These are phyloP conservation scores for Spialia ferax DNA, from an alignment of 2,888 invertebrate genomes.

Conservation along the genomic window DNA sequence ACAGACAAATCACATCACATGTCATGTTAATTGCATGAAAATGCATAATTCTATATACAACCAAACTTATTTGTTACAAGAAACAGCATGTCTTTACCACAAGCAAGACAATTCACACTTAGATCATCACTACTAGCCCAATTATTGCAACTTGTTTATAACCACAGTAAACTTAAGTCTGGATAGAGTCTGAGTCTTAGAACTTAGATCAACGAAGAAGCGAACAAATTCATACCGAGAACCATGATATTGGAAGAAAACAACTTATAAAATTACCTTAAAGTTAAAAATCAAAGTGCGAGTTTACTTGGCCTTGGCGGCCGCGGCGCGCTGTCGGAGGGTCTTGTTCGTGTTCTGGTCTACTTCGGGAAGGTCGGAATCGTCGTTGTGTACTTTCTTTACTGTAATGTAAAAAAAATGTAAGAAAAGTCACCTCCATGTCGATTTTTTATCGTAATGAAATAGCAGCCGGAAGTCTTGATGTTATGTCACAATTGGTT, in stretches of 20 bases:
- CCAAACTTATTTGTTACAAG: too few species aligned
- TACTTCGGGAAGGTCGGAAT: slow-evolving; percentile 97
- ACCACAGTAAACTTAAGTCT: too few species aligned
- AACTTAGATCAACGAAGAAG: background rate
- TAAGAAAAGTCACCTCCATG: too few species aligned
- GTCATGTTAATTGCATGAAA: too few species aligned
- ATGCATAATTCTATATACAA: too few species aligned
- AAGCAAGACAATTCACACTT: too few species aligned
- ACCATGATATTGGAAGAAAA: slow-evolving; percentile 62
- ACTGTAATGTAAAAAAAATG: slow-evolving; percentile 67
- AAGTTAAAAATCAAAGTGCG: slow-evolving; percentile 29
- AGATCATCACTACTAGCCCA: background rate
- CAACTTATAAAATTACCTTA: slow-evolving; percentile 53
- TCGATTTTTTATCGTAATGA: too few species aligned
- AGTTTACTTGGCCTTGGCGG: slow-evolving; percentile 86
- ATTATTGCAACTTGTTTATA: background rate
- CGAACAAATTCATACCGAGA: slow-evolving; percentile 3
- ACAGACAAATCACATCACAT: too few species aligned
- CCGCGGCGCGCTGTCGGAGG: slow-evolving; percentile 87
- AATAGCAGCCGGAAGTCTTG: too few species aligned
- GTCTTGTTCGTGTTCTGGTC: slow-evolving; percentile 95
- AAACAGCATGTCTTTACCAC: too few species aligned
- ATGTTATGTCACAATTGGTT: too few species aligned
- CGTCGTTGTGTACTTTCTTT: slow-evolving; percentile 89
- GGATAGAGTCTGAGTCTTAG: background rate